Evolutionary conservation across 2,797 vertebrate species (phyloP).

Genomic region (Tragelaphus eurycerus): DNA sequence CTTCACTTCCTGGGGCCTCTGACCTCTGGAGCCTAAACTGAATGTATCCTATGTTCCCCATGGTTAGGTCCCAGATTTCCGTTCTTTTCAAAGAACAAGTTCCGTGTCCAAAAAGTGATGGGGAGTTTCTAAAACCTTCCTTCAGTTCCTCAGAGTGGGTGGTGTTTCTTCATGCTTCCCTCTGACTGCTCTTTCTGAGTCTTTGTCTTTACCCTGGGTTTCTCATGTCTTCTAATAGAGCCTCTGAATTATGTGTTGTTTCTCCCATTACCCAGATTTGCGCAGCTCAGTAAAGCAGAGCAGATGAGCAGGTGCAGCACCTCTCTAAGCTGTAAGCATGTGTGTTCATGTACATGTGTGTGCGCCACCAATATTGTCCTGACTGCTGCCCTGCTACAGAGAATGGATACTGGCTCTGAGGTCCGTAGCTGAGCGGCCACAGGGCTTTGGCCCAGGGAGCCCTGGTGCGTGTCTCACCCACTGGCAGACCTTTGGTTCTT

Average conservation of each 20-base stretch:
- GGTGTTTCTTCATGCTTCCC: background rate
- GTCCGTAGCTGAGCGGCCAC: background rate
- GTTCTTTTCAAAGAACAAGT: background rate
- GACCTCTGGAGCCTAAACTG: background rate
- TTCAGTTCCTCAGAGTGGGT: background rate
- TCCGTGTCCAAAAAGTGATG: background rate
- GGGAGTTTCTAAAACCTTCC: background rate
- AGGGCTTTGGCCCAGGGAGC: background rate
- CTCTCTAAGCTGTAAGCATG: background rate
- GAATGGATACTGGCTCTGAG: background rate
- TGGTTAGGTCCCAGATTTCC: background rate
- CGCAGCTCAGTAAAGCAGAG: background rate
- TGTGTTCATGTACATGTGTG: background rate
- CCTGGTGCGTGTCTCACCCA: background rate
- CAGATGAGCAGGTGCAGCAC: background rate
- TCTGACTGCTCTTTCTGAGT: background rate
- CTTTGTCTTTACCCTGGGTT: background rate
- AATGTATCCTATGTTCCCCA: fast-evolving
- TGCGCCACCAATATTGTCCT: background rate
- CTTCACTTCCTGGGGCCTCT: background rate
- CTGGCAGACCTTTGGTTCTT: background rate
- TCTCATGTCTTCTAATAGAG: background rate
- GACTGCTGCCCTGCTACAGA: background rate
- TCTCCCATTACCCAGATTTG: background rate
- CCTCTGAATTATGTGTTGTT: background rate